These are phyloP conservation scores for Helicorthomorpha holstii DNA, from an alignment of 1,140 invertebrate species.

Conservation along the genomic window DNA sequence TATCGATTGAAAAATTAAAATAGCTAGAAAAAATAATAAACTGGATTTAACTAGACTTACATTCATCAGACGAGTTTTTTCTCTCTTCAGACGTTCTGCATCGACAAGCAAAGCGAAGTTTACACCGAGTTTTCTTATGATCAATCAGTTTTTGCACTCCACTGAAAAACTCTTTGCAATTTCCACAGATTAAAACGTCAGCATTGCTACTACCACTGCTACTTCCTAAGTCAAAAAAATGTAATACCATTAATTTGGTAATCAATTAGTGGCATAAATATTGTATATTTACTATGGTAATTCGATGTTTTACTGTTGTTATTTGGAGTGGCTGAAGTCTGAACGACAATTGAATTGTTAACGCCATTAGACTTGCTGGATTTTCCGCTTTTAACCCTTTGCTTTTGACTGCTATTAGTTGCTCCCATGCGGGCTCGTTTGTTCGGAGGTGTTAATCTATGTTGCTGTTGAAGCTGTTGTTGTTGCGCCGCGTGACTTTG, in stretches of 20 bases:
- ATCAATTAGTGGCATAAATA: neutral
- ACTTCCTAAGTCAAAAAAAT: too few species aligned
- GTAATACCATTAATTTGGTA: too few species aligned
- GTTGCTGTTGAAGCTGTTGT: neutral
- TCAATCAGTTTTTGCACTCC: constrained; percentile 63
- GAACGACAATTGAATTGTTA: too few species aligned
- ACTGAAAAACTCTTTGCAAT: constrained; percentile 65
- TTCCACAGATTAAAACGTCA: constrained; percentile 77
- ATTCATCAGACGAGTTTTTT: too few species aligned
- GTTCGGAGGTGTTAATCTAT: constrained; percentile 6
- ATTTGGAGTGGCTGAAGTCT: neutral
- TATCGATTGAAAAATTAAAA: too few species aligned
- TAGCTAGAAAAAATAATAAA: too few species aligned
- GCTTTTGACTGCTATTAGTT: neutral
- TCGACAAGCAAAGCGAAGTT: constrained; percentile 66
- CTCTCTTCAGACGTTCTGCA: constrained; percentile 26
- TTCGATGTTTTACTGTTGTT: neutral
- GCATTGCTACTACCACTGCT: too few species aligned
- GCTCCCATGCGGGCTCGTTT: constrained; percentile 5
- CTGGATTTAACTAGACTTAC: too few species aligned
- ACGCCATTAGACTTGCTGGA: constrained; percentile 4
- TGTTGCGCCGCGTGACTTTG: neutral
- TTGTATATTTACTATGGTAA: constrained; percentile 3
- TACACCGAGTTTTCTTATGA: constrained; percentile 71
- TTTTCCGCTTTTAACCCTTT: constrained; percentile 2